These are phyloP conservation scores for Lithophane ornitopus DNA, from an alignment of 2,888 invertebrate genomes.

Conservation along the genomic window DNA sequence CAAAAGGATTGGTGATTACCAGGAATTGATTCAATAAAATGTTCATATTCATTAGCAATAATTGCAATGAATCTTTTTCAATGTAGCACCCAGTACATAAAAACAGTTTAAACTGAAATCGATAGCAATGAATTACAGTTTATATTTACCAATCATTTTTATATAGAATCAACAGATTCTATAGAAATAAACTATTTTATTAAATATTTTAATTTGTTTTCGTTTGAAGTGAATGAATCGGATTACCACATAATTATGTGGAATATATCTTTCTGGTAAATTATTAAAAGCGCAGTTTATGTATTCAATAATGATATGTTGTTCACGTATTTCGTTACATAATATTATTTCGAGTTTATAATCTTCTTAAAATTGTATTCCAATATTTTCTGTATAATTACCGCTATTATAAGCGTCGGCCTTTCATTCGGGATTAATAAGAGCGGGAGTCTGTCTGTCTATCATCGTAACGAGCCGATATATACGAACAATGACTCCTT, in stretches of 20 bases:
- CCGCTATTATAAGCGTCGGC: background rate
- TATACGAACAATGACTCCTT: conserved; percentile 48
- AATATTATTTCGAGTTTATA: background rate
- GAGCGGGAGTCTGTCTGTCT: conserved; percentile 30
- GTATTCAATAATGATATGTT: background rate
- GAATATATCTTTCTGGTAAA: background rate
- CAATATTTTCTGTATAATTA: background rate
- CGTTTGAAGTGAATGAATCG: background rate
- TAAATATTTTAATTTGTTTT: background rate
- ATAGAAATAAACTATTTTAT: background rate
- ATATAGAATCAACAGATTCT: background rate
- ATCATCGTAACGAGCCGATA: conserved; percentile 37
- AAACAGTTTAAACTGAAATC: background rate
- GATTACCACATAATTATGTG: background rate
- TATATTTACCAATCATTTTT: background rate
- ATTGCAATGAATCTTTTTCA: background rate
- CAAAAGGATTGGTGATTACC: background rate
- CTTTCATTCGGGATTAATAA: conserved; percentile 21
- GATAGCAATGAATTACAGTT: background rate
- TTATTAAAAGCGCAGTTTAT: background rate
- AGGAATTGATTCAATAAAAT: background rate
- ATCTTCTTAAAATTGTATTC: background rate
- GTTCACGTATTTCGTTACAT: background rate
- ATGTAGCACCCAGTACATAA: background rate
- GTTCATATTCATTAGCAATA: background rate